Base-by-base conservation (phyloP, 2,113 vertebrate species). In the Vanacampus margaritifer region DNA sequence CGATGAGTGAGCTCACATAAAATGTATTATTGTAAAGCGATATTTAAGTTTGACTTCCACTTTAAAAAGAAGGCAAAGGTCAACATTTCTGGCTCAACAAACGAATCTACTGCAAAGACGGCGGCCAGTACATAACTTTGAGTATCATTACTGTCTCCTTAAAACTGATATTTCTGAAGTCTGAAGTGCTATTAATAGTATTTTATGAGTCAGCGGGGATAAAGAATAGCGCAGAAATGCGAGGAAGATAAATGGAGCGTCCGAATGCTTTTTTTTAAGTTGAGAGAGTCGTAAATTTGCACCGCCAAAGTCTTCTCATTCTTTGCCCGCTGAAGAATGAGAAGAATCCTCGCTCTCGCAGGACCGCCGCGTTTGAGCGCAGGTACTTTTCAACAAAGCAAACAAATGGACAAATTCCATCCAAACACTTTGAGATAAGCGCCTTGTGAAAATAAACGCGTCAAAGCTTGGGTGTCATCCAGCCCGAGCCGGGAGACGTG, bases 121-220 rank as follows among this genome's bases (percentile, higher is more conserved):
- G 16, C 23, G 11, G 37, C 59, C 37, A 62, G 39, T 62, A 62
- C 24, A 62, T 62, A 62, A 62, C 60, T 26, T 59, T 32, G 3
- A 43, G 37, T 24, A 39, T 61, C 37, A 62, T 62, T 62, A 62
- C 39, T 43, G 37, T 45, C 60, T 62, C 14, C 39, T 62, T 85
- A 74, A 84, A 86, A 81, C 68, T 39, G 35, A 62, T 62, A 45
- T 43, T 62, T 62, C 60, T 26, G 17, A 43, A 26, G 60, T 2
- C 23, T 41, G 24, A 41, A 16, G 37, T 16, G n/a, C 37, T 62
- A 62, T 62, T 62, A 62, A 62, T 43, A 41, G 57, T 84, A 79
- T 69, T 90, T 89, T 90, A 91, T 81, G 85, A 80, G 75, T 67
- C 80, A 81, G 80, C 65, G 70, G 82, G 82, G 85, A 85, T 65